Evolutionary conservation across 1,140 invertebrate genomes (phyloP).

Genomic region (Parasteatoda tepidariorum): DNA sequence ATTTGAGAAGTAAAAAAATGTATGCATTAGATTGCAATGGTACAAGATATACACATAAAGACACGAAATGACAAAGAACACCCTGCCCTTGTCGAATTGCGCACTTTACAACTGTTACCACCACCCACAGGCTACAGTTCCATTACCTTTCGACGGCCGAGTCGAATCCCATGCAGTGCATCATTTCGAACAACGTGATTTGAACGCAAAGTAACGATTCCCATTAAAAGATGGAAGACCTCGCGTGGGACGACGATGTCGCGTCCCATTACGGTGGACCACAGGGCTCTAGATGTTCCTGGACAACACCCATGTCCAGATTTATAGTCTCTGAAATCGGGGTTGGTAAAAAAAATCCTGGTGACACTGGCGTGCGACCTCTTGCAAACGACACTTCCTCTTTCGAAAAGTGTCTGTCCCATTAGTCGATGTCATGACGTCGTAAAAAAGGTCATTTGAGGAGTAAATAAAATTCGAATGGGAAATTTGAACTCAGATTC

Average conservation of each 20-base stretch:
- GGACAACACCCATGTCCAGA: conserved; percentile 41
- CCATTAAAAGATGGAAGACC: not conserved
- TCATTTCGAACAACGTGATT: not conserved
- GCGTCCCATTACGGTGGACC: conserved; percentile 29
- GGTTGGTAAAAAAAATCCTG: not conserved
- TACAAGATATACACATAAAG: not conserved
- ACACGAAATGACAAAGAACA: not conserved
- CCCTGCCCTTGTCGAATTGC: not conserved
- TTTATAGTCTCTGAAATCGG: conserved; percentile 21
- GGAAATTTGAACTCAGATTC: not conserved
- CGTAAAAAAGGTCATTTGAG: not conserved
- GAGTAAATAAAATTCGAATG: not conserved
- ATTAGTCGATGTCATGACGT: not conserved
- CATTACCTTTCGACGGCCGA: conserved; percentile 13
- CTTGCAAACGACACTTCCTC: not conserved
- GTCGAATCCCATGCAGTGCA: not conserved
- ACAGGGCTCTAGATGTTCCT: not conserved
- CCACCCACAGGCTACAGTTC: conserved; percentile 10
- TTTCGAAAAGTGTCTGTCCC: not conserved
- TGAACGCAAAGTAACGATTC: not conserved
- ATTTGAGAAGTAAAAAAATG: too few relatives aligned
- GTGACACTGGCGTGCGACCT: not conserved
- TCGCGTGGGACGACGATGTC: conserved; percentile 29
- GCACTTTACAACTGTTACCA: not conserved
- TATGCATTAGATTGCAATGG: too few relatives aligned